Evolutionary conservation across 2,797 vertebrate genomes (phyloP).

Genomic region (Neostethus bicornis): DNA sequence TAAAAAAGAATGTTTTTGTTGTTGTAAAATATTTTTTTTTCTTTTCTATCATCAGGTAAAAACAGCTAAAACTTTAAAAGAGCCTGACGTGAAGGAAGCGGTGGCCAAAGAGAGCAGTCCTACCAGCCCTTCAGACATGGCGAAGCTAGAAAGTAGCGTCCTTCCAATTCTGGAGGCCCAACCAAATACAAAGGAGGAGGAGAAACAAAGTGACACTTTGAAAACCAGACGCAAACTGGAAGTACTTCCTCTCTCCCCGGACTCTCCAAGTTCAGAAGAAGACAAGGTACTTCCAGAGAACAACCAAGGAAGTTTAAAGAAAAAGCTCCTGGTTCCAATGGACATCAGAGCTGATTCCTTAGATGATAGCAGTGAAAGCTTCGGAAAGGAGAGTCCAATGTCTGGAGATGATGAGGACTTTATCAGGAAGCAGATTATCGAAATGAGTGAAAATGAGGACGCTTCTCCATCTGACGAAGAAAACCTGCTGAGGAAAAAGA

Average conservation of each 20-base stretch:
- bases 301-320: conserved; percentile 74
- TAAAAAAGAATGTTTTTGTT: background rate
- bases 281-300: conserved; percentile 80
- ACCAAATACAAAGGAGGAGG: conserved; percentile 76
- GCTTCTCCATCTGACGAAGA: conserved; percentile 94
- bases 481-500: conserved; percentile 83
- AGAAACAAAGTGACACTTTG: conserved; percentile 80
- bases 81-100: conserved; percentile 78
- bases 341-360: conserved; percentile 85
- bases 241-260: conserved; percentile 80
- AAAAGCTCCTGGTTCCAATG: conserved; percentile 82
- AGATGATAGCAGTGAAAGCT: conserved; percentile 95
- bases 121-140: conserved; percentile 90
- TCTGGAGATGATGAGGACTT: conserved; percentile 95
- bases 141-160: conserved; percentile 92
- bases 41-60: conserved; percentile 72
- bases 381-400: conserved; percentile 88
- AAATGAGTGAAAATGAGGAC: conserved; percentile 97
- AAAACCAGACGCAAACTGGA: conserved; percentile 82
- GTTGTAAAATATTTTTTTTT: conserved; percentile 1
- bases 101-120: conserved; percentile 83
- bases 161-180: conserved; percentile 87
- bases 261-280: conserved; percentile 86
- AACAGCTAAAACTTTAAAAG: conserved; percentile 77
- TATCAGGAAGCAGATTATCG: conserved; percentile 93